Evolutionary conservation across 2,888 invertebrate species (phyloP).

Genomic region (Tupiocoris notatus): DNA sequence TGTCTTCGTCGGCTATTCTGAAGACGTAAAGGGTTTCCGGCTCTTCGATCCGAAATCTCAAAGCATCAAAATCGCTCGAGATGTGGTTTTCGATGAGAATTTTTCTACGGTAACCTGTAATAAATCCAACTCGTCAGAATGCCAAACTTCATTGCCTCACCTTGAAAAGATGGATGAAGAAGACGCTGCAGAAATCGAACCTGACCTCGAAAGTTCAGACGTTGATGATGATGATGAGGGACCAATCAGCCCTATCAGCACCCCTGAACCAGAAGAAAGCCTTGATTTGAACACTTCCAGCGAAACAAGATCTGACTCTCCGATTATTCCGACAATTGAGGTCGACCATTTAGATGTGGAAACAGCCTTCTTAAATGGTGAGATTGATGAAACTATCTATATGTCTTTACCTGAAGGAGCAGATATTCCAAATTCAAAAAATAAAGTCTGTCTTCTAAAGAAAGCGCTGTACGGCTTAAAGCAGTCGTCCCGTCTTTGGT

Average conservation of each 20-base stretch:
- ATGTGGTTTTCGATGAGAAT: constrained; percentile 17
- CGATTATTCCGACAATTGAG: neutral
- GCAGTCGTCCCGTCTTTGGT: constrained; percentile 53
- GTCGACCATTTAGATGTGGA: constrained; percentile 51
- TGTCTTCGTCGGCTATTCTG: constrained; percentile 38
- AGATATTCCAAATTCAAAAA: constrained; percentile 48
- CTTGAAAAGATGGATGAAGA: neutral
- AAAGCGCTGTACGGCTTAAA: constrained; percentile 53
- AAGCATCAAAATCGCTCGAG: neutral
- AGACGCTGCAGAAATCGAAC: neutral
- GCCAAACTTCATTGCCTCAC: too few relatives aligned
- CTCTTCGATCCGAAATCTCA: neutral
- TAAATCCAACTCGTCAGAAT: too few relatives aligned
- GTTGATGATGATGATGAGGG: neutral
- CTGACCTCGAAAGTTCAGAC: neutral
- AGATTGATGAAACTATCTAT: constrained; percentile 51
- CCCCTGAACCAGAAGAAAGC: constrained; percentile 47
- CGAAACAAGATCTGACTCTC: constrained; percentile 7
- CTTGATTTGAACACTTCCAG: constrained; percentile 50
- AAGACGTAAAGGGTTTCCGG: constrained; percentile 31
- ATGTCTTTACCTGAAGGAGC: constrained; percentile 53
- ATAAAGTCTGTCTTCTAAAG: constrained; percentile 51
- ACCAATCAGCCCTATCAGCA: neutral
- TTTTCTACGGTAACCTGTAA: too few relatives aligned
- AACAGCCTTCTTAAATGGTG: constrained; percentile 52